phyloP scores from a whole-genome alignment of 1,140 invertebrate species.

The Chironomus striatipennis region DNA sequence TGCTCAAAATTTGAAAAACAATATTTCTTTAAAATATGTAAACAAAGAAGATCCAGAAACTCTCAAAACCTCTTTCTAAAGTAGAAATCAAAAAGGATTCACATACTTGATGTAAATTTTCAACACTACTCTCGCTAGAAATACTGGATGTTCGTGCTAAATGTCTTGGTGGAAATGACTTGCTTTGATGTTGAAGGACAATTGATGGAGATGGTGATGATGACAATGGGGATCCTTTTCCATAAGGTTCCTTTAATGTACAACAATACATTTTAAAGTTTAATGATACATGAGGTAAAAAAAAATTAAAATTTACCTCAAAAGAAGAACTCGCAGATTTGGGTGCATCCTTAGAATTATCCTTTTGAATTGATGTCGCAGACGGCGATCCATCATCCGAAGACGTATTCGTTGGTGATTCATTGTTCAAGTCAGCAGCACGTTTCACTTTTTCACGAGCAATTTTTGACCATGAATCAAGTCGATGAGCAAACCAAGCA shows the following conservation, averaged over 20 bases:
- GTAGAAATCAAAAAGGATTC: background rate
- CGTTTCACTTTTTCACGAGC: conserved; percentile 53
- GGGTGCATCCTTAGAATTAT: background rate
- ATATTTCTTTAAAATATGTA: too few species aligned
- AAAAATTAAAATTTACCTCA: background rate
- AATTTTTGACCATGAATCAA: conserved; percentile 60
- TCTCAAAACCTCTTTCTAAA: background rate
- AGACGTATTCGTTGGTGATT: conserved; percentile 39
- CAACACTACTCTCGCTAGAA: conserved; percentile 70
- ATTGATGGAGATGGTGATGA: background rate
- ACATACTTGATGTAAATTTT: conserved; percentile 52
- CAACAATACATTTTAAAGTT: background rate
- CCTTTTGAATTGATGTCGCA: background rate
- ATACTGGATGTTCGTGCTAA: conserved; percentile 61
- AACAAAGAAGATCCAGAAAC: conserved; percentile 17
- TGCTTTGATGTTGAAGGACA: conserved; percentile 34
- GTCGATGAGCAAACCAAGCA: conserved; percentile 57
- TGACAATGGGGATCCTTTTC: background rate
- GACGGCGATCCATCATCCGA: conserved; percentile 31
- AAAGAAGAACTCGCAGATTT: background rate
- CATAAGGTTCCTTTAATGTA: background rate
- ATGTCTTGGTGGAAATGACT: conserved; percentile 41
- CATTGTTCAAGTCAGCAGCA: conserved; percentile 35
- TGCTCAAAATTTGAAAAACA: too few species aligned
- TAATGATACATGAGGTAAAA: too few species aligned